Base-by-base conservation (phyloP, 2,797 vertebrate species). In the Eutrigla gurnardus region DNA sequence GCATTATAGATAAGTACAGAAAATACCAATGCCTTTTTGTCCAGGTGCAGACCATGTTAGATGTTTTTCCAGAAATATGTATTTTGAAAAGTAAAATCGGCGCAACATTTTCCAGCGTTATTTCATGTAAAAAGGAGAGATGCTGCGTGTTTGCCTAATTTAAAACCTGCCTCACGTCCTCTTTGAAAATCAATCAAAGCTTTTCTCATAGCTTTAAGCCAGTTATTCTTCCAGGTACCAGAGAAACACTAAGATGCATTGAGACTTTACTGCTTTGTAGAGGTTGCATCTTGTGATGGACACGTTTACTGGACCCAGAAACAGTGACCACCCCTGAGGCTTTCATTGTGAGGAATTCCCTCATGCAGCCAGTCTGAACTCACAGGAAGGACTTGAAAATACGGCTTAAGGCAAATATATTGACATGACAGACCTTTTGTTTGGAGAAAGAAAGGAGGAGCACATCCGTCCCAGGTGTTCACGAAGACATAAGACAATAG, bases 371-470 rank as follows among this genome's bases (percentile, higher is more conserved):
- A 33, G 12, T 80, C 13, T 68, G 75, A 64, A 47, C 71, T 81
- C 62, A 83, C 65, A 84, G 82, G 88, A 91, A 89, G 36, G 74
- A 65, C 53, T 70, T 72, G 71, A 37, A 82, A 65, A 65, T 40
- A 3, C 47, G 73, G 78, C 84, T 70, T 58, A 74, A 77, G 37
- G 18, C 3, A 0, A 77, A 68, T 3, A 45, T 66, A 73, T 91
- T 75, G 75, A 80, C 65, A 62, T 47, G 52, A 33, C 59, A 39
- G 40, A 39, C 58, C 68, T 65, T 81, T 65, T 72, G 55, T 87
- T 70, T 69, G 2, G 73, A 18, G 35, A 60, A 36, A 75, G 68
- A 68, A 59, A 78, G 67, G 67, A 84, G 50, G 55, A 64, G 47
- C 47, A 43, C 45, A 54, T 87, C 73, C 49, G 40, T 42, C 73